Evolutionary conservation across 2,797 vertebrate species (phyloP), one percentile per base, ranked within the genome.

Genomic region (Nothura maculosa): DNA sequence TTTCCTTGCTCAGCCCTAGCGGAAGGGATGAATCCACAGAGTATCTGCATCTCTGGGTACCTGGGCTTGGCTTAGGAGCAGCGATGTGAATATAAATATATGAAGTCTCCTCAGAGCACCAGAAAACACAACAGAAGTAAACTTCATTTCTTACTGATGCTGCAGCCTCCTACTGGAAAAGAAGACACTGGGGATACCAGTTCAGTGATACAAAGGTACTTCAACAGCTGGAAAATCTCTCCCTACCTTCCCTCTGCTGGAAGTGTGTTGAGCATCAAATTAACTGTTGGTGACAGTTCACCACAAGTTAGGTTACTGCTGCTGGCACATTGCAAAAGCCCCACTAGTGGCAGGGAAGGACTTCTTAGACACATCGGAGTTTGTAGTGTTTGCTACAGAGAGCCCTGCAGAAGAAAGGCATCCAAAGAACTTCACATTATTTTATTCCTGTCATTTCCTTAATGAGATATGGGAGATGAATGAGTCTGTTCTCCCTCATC

Each of bases 251-350:
- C 92, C 87, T 93, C 93, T 89, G 69, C 92, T 96, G 93, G 90
- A 96, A 96, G 87, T 76, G 57, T 99, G 99, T 98, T 99, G 97
- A 98, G 97, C 97, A 43, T 99, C 98, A 99, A 97, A 94, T 98
- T 98, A 99, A 99, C 98, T 98, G 98, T 97, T 98, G 97, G 75
- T 99, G 98, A 98, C 98, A 99, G 98, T 98, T 98, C 96, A 98
- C 98, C 98, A 72, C 98, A 98, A 98, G 98, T 98, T 99, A 98
- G 98, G 98, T 98, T 98, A 99, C 98, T 98, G 98, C 98, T 96
- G 95, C 98, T 98, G 98, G 97, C 98, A 97, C 98, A 94, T 97
- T 97, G 97, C 97, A 97, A 85, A 98, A 98, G 97, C 97, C 94
- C 93, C 81, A n/a, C 66, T 95, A 95, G 94, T 97, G 96, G 95